Conservation (phyloP, 1,140 invertebrate species). For the Atopsyche davidsoni region DNA sequence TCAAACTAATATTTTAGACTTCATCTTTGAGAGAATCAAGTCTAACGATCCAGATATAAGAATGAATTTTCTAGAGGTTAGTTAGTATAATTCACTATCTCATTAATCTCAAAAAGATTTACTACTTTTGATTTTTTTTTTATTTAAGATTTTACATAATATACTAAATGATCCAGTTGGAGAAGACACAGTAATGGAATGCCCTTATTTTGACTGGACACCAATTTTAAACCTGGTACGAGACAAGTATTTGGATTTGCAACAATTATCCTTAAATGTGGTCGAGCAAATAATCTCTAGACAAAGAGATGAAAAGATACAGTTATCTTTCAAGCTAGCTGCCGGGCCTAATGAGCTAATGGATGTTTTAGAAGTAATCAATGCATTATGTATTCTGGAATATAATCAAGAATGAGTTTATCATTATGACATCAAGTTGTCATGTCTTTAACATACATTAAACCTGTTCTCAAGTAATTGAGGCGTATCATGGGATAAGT, state of each 20-base stretch:
- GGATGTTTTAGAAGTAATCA: constrained; percentile 38
- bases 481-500: too few species aligned
- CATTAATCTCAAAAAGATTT: background rate
- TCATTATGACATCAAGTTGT: background rate
- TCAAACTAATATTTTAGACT: constrained; percentile 26
- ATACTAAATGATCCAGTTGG: constrained; percentile 33
- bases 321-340: constrained; percentile 34
- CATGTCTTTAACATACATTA: too few species aligned
- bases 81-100: background rate
- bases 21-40: constrained; percentile 32
- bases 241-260: constrained; percentile 35
- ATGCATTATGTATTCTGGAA: background rate
- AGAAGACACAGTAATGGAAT: constrained; percentile 17
- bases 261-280: constrained; percentile 32
- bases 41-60: constrained; percentile 37
- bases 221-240: constrained; percentile 32
- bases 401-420: background rate
- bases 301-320: constrained; percentile 32
- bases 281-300: constrained; percentile 32
- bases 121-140: background rate
- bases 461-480: too few species aligned
- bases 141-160: constrained; percentile 36
- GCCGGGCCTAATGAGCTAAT: constrained; percentile 33
- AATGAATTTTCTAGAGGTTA: constrained; percentile 32
- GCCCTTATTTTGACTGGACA: constrained; percentile 33